Conservation (phyloP, 2,888 invertebrate species). For the Molorchus minor region DNA sequence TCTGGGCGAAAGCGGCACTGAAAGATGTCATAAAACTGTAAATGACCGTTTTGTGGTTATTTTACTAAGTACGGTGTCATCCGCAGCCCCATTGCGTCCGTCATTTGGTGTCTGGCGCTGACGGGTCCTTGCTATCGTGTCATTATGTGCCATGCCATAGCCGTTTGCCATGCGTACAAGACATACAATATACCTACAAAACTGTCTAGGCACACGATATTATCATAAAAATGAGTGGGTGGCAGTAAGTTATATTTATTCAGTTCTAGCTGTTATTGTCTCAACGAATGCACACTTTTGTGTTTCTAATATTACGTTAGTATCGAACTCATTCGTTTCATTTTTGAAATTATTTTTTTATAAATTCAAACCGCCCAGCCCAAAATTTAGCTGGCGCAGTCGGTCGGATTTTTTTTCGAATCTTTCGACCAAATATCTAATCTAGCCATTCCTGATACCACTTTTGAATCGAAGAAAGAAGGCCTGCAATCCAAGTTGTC, state of each 20-base stretch:
- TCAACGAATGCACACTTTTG: no score
- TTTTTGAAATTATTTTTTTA: no score
- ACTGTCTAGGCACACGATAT: constrained; percentile 35
- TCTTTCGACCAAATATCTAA: no score
- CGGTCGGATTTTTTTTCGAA: no score
- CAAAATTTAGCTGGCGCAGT: no score
- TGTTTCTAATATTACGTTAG: no score
- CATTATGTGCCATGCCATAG: constrained; percentile 36
- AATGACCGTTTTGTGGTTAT: constrained; percentile 61
- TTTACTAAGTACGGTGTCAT: constrained; percentile 62
- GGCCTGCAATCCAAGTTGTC: no score
- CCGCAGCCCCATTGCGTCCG: constrained; percentile 57
- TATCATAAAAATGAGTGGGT: constrained; percentile 43
- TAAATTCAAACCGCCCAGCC: no score
- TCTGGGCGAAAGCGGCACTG: constrained; percentile 54
- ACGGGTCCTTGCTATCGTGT: constrained; percentile 45
- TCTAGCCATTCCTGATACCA: no score
- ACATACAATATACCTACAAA: constrained; percentile 25
- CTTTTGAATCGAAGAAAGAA: no score
- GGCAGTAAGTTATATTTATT: constrained; percentile 22
- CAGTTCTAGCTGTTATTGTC: no score
- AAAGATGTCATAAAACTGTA: constrained; percentile 59
- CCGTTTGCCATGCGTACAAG: constrained; percentile 32
- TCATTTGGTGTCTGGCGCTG: constrained; percentile 55
- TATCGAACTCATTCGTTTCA: no score